Conservation (phyloP, 2,888 invertebrate species). For the Cylindroiulus punctatus region DNA sequence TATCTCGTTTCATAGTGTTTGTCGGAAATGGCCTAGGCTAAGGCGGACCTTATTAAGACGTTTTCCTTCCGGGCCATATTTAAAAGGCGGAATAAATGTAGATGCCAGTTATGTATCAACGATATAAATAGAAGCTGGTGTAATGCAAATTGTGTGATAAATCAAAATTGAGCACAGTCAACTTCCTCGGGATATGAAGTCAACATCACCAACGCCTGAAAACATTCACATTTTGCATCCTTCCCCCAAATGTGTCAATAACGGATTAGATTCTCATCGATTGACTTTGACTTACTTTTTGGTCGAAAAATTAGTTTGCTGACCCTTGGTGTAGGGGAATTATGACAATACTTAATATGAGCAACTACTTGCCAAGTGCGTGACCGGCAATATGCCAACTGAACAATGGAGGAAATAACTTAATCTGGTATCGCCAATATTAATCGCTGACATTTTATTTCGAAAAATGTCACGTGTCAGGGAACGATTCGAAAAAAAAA, state of each 20-base stretch:
- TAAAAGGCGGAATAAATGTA: not conserved
- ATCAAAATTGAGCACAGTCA: not conserved
- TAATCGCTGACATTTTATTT: not conserved
- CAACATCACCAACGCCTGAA: not conserved
- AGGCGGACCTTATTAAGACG: not conserved
- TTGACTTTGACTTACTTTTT: not conserved
- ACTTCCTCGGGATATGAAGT: conserved; percentile 29
- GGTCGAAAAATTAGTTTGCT: not conserved
- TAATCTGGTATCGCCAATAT: not conserved
- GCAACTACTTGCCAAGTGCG: not conserved
- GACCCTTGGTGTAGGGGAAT: not conserved
- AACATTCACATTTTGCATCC: not conserved
- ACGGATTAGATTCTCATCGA: not conserved
- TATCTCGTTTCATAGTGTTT: not conserved
- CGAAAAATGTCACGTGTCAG: not conserved
- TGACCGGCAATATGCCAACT: not conserved
- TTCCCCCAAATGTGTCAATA: not conserved
- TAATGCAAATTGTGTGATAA: conserved; percentile 16
- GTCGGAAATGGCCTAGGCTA: conserved; percentile 12
- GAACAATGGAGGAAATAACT: not conserved
- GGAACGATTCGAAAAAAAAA: not conserved
- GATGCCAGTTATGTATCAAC: not conserved
- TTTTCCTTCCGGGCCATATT: not conserved
- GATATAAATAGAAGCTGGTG: not conserved
- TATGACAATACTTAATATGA: not conserved